Evolutionary conservation across 2,888 invertebrate genomes (phyloP), one percentile per base, ranked within the genome.

Genomic region (Strigamia maritima): DNA sequence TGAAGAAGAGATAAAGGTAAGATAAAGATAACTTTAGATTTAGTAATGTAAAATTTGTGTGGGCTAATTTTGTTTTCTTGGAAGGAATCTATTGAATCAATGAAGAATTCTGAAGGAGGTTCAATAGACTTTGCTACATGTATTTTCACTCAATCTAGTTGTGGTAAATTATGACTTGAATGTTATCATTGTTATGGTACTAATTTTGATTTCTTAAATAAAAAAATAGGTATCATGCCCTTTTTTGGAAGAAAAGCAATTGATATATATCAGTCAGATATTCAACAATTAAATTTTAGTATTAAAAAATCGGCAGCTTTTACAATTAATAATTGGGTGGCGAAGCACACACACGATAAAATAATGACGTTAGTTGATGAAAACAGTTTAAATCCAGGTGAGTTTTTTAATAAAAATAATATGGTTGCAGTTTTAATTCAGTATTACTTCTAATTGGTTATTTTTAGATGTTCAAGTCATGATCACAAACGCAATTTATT

Each of bases 31-130:
- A 60, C 2, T 28, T 12, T 7, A 28, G 2, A 10, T 4, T 28
- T 16, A 10, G 26, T 12, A 0, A 35, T 35, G 35, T 35, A 35
- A 35, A 35, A 35, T 35, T 35, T 35, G 35, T 28, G 3, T 70
- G 12, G 1, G 1, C 8, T 70, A 70, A 26, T 16, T 70, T 26
- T 70, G 12, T 70, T 16, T 70, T 70, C 1, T 12, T 19, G 19
- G 22, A 54, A 70, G 70, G n/a, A 70, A 28, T 4, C 70, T 12
- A 24, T 70, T 26, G 28, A 26, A 4, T 70, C 26, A 14, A 70
- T 70, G 70, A 70, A 70, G 28, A 28, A 70, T n/a, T 70, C 70
- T 26, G 70, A 70, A 70, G 70, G 70, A 70, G 70, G 26, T 16
- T 70, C 70, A 26, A 28, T 70, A 2, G 70, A 70, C 28, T 16